A percentile compares a stretch with the other conserved stretches of the same genome.
Conservation (phyloP, 2,888 invertebrate genomes). For the Oligia latruncula region DNA sequence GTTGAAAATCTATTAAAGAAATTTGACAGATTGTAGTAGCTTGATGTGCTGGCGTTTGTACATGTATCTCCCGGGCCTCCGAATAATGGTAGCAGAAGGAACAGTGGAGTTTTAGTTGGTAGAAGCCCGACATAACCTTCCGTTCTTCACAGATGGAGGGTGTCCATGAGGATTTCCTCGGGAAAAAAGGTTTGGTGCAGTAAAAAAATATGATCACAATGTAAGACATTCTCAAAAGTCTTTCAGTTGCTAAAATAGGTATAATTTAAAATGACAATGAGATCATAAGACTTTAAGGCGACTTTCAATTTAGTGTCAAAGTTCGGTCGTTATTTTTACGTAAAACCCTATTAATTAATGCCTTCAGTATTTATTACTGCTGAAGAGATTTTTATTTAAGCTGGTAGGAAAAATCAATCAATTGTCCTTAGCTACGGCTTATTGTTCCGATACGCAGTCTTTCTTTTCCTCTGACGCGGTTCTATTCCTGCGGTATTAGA, state of each 20-base stretch:
- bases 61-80: background rate
- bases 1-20: too few relatives aligned
- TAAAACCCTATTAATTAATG: conserved; percentile 20
- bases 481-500: conserved; percentile 14
- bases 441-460: background rate
- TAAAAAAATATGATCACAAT: background rate
- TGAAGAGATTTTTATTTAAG: conserved; percentile 8
- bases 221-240: background rate
- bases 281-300: background rate
- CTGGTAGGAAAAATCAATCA: conserved; percentile 18
- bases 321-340: background rate
- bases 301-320: background rate
- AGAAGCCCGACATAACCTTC: background rate
- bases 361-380: background rate
- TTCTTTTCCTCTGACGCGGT: conserved; percentile 24
- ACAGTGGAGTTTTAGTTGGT: background rate
- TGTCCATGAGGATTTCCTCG: too few relatives aligned
- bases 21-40: too few relatives aligned
- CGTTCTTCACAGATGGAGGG: too few relatives aligned
- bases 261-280: background rate
- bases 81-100: background rate
- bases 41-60: too few relatives aligned
- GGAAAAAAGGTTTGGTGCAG: too few relatives aligned
- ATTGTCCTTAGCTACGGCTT: conserved; percentile 27
- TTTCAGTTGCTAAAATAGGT: background rate